Base-by-base conservation (phyloP, 2,888 invertebrate species). In the Steinernema carpocapsae region DNA sequence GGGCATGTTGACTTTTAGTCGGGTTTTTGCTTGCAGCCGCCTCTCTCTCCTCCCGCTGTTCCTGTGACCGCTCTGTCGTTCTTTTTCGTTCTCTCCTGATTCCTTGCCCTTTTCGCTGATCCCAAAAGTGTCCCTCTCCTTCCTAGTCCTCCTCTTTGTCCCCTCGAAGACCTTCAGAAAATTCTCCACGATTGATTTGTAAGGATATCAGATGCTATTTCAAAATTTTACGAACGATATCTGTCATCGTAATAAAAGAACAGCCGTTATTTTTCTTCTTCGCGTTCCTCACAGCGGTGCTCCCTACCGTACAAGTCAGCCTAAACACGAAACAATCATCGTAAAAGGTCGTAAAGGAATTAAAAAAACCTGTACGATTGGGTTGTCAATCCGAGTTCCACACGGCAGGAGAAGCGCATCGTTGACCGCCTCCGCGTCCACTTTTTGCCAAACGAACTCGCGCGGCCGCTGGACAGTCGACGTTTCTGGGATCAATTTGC, bases 181-280 rank as follows among this genome's bases (percentile, higher is more conserved):
- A n/a, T n/a, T n/a, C n/a, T n/a, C n/a, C n/a, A n/a, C n/a, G 14
- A 43, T 43, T 43, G 43, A 43, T 12, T 12, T 12, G 43, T 12
- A 43, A 43, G 43, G 43, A 43, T n/a, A 43, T 56, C 56, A 56
- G 56, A 56, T 26, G 26, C 26, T 56, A 43, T 12, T 22, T 24
- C 51, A 19, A 56, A 56, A 56, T 56, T 26, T 26, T 26, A 56
- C 22, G 56, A 56, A 56, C 56, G 56, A 56, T 6, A 56, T 12
- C 43, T 56, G 26, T 56, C 56, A 26, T 26, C 56, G 56, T 56
- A 56, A 56, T 56, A 56, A 56, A 56, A 56, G 56, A 56, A 56
- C 56, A 56, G 51, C 51, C 10, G 7, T 43, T 12, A 12, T 43
- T 43, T 14, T 43, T 14, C 14, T 43, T 43, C 43, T 43, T 14